A percentile compares a stretch with the other conserved stretches of the same genome.
phyloP scores from a whole-genome alignment of 2,888 invertebrate species.

The Fragum sueziense region DNA sequence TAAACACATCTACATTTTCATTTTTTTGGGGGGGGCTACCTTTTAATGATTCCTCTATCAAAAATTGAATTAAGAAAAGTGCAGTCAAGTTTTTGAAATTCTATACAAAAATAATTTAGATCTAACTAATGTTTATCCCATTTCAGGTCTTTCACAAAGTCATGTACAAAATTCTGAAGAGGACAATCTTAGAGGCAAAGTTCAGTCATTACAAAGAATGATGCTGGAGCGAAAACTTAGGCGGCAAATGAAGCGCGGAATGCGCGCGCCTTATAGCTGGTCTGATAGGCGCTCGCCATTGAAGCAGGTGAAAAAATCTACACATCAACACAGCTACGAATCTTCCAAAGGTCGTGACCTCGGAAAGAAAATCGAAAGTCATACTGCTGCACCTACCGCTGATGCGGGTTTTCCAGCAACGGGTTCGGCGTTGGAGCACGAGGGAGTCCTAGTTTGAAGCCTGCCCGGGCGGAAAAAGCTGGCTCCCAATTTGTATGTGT shows the following conservation, averaged over 20 bases:
- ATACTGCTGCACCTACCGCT: slow-evolving; percentile 36
- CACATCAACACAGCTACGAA: slow-evolving; percentile 30
- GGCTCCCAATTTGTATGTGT: slow-evolving; percentile 58
- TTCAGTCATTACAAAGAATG: slow-evolving; percentile 92
- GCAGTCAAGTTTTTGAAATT: too few species aligned
- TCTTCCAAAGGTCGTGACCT: slow-evolving; percentile 41
- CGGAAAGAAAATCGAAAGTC: slow-evolving; percentile 29
- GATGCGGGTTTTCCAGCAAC: slow-evolving; percentile 36
- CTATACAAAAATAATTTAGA: too few species aligned
- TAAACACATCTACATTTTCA: too few species aligned
- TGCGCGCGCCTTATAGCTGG: slow-evolving; percentile 72
- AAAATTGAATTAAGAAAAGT: too few species aligned
- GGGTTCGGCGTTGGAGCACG: slow-evolving; percentile 66
- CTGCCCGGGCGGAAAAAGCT: slow-evolving; percentile 40
- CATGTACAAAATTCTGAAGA: slow-evolving; percentile 22
- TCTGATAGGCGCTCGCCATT: slow-evolving; percentile 36
- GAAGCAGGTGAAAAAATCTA: slow-evolving; percentile 23
- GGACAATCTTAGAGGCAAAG: slow-evolving; percentile 88
- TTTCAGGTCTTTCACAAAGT: slow-evolving; percentile 22
- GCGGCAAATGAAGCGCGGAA: slow-evolving; percentile 88
- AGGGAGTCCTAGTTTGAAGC: slow-evolving; percentile 70
- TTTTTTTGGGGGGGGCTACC: too few species aligned
- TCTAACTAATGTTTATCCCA: too few species aligned
- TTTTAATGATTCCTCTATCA: too few species aligned
- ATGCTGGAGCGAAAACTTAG: slow-evolving; percentile 93